These are phyloP conservation scores for Pygoscelis adeliae DNA, from an alignment of 2,113 vertebrate species.

Conservation along the genomic window DNA sequence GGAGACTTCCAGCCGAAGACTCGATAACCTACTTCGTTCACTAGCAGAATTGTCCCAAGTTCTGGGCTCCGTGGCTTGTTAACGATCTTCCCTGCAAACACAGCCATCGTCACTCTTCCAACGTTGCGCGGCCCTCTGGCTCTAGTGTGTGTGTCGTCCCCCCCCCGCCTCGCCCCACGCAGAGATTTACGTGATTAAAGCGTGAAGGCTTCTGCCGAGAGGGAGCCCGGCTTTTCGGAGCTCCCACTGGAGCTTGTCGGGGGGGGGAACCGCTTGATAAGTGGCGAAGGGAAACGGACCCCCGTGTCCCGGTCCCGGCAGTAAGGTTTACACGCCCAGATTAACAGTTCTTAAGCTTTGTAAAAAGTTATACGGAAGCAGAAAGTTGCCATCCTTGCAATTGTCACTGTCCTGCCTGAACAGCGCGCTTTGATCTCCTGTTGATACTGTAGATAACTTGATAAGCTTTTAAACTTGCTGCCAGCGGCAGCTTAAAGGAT, in stretches of 20 bases:
- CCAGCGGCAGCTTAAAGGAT: not conserved
- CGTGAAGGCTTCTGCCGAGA: not conserved
- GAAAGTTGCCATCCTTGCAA: not conserved
- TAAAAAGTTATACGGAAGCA: not conserved
- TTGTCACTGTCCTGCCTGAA: not conserved
- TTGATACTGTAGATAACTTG: not conserved
- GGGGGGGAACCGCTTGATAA: no score
- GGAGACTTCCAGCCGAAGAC: not conserved
- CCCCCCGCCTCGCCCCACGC: no score
- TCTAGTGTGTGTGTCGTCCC: not conserved
- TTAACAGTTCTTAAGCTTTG: not conserved
- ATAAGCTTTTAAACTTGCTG: not conserved
- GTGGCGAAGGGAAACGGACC: not conserved
- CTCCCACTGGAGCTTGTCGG: not conserved
- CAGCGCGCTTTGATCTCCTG: not conserved
- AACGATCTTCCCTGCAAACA: not conserved
- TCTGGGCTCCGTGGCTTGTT: not conserved
- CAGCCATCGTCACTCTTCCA: accelerated
- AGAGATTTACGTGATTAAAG: not conserved
- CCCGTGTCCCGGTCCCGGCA: accelerated
- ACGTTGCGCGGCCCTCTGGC: accelerated
- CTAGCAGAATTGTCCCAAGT: not conserved
- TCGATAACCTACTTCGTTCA: not conserved
- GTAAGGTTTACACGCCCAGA: not conserved
- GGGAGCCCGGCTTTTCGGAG: not conserved